Conservation (phyloP, 1,140 invertebrate genomes). For the Euwallacea fornicatus region DNA sequence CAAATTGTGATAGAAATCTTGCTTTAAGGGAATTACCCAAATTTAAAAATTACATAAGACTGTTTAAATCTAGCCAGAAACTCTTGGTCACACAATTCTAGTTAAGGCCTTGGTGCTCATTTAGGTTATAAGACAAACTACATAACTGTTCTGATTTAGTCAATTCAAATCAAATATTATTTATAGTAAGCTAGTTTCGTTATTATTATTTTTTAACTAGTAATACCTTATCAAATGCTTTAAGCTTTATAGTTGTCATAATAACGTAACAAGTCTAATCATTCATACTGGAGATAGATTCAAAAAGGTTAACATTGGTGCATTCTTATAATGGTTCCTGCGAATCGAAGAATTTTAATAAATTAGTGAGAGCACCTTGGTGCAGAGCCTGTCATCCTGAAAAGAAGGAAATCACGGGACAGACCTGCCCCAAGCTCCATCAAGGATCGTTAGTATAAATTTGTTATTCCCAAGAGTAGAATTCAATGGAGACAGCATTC, state of each 20-base stretch:
- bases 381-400: slow-evolving; percentile 47
- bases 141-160: slow-evolving; percentile 1
- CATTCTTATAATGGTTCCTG: slow-evolving; percentile 23
- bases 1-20: slow-evolving; percentile 30
- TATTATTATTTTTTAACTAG: slow-evolving; percentile 5
- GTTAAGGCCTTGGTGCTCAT: slow-evolving; percentile 27
- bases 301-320: slow-evolving; percentile 17
- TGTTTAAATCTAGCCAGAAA: slow-evolving; percentile 30
- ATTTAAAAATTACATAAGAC: slow-evolving; percentile 25
- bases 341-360: slow-evolving; percentile 18
- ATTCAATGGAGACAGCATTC: not conserved
- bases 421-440: slow-evolving; percentile 53
- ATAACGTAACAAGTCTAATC: slow-evolving; percentile 7
- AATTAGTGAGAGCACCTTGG: slow-evolving; percentile 41
- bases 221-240: slow-evolving; percentile 1
- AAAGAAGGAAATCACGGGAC: slow-evolving; percentile 51
- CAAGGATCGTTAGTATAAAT: slow-evolving; percentile 47
- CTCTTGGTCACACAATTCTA: slow-evolving; percentile 24
- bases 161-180: slow-evolving; percentile 7
- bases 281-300: slow-evolving; percentile 41
- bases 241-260: not conserved
- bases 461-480: not conserved
- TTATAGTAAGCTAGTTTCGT: too few species aligned
- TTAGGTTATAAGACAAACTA: slow-evolving; percentile 25
- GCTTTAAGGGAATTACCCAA: slow-evolving; percentile 10